Percentiles rank a stretch among this genome's conserved stretches.
Conservation (phyloP, 2,113 vertebrate species). For the Urocynchramus pylzowi region DNA sequence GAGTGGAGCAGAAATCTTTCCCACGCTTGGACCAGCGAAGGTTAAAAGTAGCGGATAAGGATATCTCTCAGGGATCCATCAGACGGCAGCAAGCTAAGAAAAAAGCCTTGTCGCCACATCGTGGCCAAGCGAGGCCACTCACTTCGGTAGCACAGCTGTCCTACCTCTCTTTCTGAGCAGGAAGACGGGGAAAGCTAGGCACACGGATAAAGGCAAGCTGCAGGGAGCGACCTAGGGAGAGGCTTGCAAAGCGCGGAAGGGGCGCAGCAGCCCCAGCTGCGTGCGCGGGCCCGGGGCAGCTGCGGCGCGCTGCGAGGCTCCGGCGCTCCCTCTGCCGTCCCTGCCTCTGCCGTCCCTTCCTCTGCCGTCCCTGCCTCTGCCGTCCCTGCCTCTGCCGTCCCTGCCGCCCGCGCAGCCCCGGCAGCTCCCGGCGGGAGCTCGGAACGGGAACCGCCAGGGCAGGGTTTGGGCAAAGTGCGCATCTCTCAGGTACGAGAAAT, state of each 20-base stretch:
- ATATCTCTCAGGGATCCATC: background rate
- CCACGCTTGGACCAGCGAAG: background rate
- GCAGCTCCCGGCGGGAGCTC: accelerated
- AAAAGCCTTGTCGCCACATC: background rate
- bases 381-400: background rate
- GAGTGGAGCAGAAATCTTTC: background rate
- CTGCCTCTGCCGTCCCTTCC: too few relatives aligned
- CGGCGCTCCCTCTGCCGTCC: background rate
- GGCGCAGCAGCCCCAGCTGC: accelerated
- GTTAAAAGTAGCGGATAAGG: background rate
- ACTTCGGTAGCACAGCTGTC: too few relatives aligned
- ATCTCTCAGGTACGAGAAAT: accelerated
- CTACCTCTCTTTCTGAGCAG: too few relatives aligned
- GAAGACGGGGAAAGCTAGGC: background rate
- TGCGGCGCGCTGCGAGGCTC: background rate
- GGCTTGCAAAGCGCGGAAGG: accelerated
- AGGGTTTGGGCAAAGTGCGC: accelerated
- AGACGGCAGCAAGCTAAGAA: background rate
- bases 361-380: too few relatives aligned
- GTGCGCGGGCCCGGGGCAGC: accelerated
- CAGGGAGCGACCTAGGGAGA: accelerated
- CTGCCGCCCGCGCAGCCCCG: background rate
- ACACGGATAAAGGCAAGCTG: too few relatives aligned
- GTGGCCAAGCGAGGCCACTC: background rate
- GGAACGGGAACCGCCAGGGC: accelerated